Percentiles rank a stretch among this genome's conserved stretches.
These are phyloP conservation scores for Monochamus saltuarius DNA, from an alignment of 1,140 invertebrate genomes.

Conservation along the genomic window DNA sequence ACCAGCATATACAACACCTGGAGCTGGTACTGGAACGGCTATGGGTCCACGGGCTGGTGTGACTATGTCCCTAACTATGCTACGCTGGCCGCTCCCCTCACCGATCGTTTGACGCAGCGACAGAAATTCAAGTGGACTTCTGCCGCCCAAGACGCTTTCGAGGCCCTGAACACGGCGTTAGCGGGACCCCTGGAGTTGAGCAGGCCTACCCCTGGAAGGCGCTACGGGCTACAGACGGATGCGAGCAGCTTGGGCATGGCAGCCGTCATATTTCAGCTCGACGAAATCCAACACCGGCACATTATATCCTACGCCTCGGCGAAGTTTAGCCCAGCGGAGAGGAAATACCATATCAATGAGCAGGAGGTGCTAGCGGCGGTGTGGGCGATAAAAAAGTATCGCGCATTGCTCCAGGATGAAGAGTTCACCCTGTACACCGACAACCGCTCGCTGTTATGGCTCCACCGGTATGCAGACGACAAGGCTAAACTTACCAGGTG, in stretches of 20 bases:
- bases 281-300: neutral
- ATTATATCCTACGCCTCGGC: conserved; percentile 27
- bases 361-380: conserved; percentile 53
- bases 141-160: conserved; percentile 27
- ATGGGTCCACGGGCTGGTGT: conserved; percentile 2
- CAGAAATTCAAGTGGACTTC: conserved; percentile 8
- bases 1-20: conserved; percentile 9
- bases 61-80: conserved; percentile 35
- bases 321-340: conserved; percentile 15
- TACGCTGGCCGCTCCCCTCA: conserved; percentile 24
- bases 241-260: conserved; percentile 35
- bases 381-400: conserved; percentile 48
- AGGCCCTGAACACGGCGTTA: conserved; percentile 39
- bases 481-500: conserved; percentile 42
- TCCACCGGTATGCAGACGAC: conserved; percentile 30
- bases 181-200: conserved; percentile 21
- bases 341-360: conserved; percentile 39
- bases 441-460: conserved; percentile 32
- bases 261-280: conserved; percentile 37
- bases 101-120: conserved; percentile 27
- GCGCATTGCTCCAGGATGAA: conserved; percentile 37
- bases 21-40: conserved; percentile 14
- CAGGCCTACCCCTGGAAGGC: conserved; percentile 34
- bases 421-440: conserved; percentile 22
- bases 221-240: conserved; percentile 46